Evolutionary conservation across 2,113 vertebrate genomes (phyloP).

Genomic region (Artemisiospiza belli): DNA sequence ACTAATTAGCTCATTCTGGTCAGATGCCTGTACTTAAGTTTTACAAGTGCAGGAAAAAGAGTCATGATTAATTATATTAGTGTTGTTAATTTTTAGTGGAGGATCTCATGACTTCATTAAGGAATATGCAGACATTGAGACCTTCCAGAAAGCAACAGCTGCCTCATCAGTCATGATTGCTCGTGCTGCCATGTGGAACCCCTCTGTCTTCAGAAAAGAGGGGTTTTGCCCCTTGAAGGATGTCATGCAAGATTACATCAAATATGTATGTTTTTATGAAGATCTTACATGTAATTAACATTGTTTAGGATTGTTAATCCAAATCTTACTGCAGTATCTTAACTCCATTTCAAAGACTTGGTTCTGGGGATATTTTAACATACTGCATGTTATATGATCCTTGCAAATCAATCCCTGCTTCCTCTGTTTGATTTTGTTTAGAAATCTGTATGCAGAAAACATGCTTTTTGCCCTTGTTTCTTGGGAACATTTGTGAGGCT

Average conservation of each 20-base stretch:
- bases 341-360: neutral
- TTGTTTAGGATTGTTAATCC: neutral
- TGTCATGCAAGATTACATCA: conserved; percentile 91
- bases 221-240: conserved; percentile 83
- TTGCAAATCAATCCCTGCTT: neutral
- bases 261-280: conserved; percentile 80
- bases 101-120: conserved; percentile 93
- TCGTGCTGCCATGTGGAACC: conserved; percentile 97
- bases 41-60: neutral
- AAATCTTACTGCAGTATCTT: neutral
- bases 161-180: conserved; percentile 94
- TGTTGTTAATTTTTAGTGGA: conserved; percentile 79
- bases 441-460: neutral
- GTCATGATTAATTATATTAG: neutral
- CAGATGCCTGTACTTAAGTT: neutral
- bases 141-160: conserved; percentile 80
- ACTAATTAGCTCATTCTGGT: neutral
- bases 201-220: conserved; percentile 86
- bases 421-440: neutral
- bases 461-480: neutral
- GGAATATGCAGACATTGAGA: conserved; percentile 79
- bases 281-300: neutral
- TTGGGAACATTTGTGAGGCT: neutral
- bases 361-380: neutral
- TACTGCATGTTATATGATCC: neutral